Percentiles rank a stretch among this genome's conserved stretches.
Evolutionary conservation across 1,140 invertebrate genomes (phyloP).

Genomic region (Trichonephila clavata): DNA sequence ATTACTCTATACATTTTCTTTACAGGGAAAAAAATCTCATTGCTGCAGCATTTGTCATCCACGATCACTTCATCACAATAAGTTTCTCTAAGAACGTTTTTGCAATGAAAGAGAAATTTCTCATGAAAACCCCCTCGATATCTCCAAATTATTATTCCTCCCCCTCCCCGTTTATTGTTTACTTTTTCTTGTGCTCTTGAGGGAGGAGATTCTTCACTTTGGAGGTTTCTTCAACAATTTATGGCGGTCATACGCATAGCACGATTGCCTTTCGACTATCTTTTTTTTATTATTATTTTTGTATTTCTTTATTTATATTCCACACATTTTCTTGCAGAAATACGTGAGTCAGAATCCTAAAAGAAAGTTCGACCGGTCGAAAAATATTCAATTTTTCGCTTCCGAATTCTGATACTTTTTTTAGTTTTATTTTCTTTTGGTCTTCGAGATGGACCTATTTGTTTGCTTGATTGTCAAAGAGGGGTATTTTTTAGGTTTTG

Average conservation of each 20-base stretch:
- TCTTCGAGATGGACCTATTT: conserved; percentile 26
- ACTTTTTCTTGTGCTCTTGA: not conserved
- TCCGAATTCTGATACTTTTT: conserved; percentile 66
- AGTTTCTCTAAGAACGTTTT: not conserved
- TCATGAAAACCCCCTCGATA: not conserved
- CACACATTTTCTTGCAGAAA: conserved; percentile 51
- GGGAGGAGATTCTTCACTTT: not conserved
- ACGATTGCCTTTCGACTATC: conserved; percentile 50
- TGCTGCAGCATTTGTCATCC: too few species aligned
- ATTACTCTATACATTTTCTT: too few species aligned
- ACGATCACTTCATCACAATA: too few species aligned
- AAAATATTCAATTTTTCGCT: conserved; percentile 75
- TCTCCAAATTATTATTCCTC: conserved; percentile 30
- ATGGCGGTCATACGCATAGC: conserved; percentile 63
- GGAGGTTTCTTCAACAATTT: conserved; percentile 66
- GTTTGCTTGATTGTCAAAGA: conserved; percentile 44
- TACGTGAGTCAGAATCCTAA: conserved; percentile 69
- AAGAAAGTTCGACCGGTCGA: conserved; percentile 62
- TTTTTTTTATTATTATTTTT: conserved; percentile 34
- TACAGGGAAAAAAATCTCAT: too few species aligned
- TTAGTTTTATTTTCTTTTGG: conserved; percentile 53
- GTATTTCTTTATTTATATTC: conserved; percentile 53
- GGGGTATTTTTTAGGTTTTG: not conserved
- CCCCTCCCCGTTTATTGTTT: conserved; percentile 20
- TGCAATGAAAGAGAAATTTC: conserved; percentile 11